These are phyloP conservation scores for Neosalanx taihuensis DNA, from an alignment of 2,797 vertebrate species.

Conservation along the genomic window DNA sequence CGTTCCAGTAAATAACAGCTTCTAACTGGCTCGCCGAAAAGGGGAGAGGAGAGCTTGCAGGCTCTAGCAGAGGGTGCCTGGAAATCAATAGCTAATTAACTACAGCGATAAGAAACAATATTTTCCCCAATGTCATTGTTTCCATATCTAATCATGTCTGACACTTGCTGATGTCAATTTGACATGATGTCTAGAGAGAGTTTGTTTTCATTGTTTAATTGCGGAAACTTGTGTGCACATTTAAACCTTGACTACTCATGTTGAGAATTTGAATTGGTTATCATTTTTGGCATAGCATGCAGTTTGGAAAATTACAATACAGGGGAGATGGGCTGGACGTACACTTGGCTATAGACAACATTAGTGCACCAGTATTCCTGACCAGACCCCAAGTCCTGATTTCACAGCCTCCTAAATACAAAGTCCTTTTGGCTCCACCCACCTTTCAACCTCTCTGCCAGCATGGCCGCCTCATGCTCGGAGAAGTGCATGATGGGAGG, in stretches of 20 bases:
- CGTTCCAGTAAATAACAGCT: background rate
- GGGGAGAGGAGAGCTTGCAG: background rate
- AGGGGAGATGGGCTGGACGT: background rate
- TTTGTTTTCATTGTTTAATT: background rate
- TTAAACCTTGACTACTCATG: background rate
- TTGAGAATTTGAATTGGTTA: background rate
- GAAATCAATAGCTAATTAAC: background rate
- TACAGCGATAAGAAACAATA: background rate
- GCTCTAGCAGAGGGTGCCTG: background rate
- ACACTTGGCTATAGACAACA: slow-evolving; percentile 10
- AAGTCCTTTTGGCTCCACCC: background rate
- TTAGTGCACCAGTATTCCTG: background rate
- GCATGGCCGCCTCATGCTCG: slow-evolving; percentile 77
- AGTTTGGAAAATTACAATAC: background rate
- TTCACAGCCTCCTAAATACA: background rate
- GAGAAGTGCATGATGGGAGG: slow-evolving; percentile 83
- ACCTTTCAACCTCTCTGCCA: slow-evolving; percentile 85
- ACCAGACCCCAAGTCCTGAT: background rate
- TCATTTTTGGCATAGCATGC: slow-evolving; percentile 23
- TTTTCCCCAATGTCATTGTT: background rate
- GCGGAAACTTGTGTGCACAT: background rate
- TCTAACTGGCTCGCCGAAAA: background rate
- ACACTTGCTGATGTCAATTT: background rate
- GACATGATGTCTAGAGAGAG: background rate
- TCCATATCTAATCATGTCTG: background rate